Conservation (phyloP, 30 jellyfish, hydroid and myxozoan species). For the Pelagia noctiluca region DNA sequence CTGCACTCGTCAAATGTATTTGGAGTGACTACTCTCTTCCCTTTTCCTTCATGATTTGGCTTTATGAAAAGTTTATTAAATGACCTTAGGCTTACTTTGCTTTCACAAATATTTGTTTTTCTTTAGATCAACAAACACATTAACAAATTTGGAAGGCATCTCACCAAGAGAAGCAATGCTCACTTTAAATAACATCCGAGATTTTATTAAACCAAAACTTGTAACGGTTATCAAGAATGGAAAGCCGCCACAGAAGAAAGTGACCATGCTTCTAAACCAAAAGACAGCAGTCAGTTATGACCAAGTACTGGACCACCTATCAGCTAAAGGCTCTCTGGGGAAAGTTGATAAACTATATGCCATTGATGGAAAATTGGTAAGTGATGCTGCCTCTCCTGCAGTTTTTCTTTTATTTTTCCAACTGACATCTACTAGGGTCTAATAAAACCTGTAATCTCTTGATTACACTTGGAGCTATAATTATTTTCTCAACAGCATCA, state of each 20-base stretch:
- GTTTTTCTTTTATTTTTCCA: not conserved
- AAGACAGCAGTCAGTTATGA: constrained; percentile 94
- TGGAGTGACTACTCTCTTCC: too few relatives aligned
- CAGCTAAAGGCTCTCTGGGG: constrained; percentile 96
- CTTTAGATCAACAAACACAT: constrained; percentile 59
- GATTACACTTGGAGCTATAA: too few relatives aligned
- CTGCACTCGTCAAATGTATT: too few relatives aligned
- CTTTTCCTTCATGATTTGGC: too few relatives aligned
- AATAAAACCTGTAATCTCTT: too few relatives aligned
- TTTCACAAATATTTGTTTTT: too few relatives aligned
- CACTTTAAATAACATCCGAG: constrained; percentile 62
- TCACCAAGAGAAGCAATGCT: constrained; percentile 66
- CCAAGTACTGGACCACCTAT: constrained; percentile 93
- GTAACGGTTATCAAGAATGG: constrained; percentile 97
- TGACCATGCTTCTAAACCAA: constrained; percentile 83
- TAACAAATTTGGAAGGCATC: constrained; percentile 61
- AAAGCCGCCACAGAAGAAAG: constrained; percentile 96
- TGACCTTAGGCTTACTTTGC: too few relatives aligned
- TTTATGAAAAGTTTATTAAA: too few relatives aligned
- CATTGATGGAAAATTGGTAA: constrained; percentile 86
- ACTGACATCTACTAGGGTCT: too few relatives aligned
- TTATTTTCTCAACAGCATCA: too few relatives aligned
- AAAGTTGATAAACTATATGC: constrained; percentile 92
- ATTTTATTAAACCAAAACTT: constrained; percentile 90
- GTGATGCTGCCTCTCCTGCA: constrained; percentile 9